Conservation (phyloP, 2,888 invertebrate genomes). For the Agonum fuliginosum region DNA sequence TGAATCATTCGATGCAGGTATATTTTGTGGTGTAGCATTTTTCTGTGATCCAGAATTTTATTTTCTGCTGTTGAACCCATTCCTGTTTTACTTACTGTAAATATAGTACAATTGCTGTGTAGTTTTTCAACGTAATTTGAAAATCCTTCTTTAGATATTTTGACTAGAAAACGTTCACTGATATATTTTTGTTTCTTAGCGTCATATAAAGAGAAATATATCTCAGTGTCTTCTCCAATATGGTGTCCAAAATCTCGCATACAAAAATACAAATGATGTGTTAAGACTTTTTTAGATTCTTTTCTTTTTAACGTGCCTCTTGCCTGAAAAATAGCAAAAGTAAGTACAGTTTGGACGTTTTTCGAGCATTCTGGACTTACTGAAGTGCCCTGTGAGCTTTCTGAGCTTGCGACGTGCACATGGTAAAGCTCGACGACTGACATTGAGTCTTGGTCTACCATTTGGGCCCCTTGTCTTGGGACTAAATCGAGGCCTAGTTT, state of each 20-base stretch:
- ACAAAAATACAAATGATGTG: slow-evolving; percentile 89
- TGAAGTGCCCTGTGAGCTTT: slow-evolving; percentile 80
- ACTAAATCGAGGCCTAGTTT: slow-evolving; percentile 94
- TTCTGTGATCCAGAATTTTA: too few relatives aligned
- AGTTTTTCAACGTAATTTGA: slow-evolving; percentile 91
- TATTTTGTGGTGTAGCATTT: too few relatives aligned
- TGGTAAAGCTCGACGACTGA: slow-evolving; percentile 92
- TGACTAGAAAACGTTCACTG: slow-evolving; percentile 92
- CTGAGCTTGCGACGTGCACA: slow-evolving; percentile 85
- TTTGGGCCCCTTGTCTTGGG: slow-evolving; percentile 90
- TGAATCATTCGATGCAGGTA: too few relatives aligned
- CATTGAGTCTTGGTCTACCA: slow-evolving; percentile 92
- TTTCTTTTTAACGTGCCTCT: slow-evolving; percentile 77
- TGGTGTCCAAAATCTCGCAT: slow-evolving; percentile 92
- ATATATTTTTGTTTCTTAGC: slow-evolving; percentile 84
- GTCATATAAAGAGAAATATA: slow-evolving; percentile 91
- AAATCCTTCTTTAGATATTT: slow-evolving; percentile 92
- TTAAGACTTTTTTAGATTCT: slow-evolving; percentile 77
- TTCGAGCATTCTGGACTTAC: slow-evolving; percentile 78
- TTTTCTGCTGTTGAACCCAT: too few relatives aligned
- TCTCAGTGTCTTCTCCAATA: slow-evolving; percentile 91
- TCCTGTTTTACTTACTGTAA: slow-evolving; percentile 79
- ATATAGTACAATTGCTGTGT: slow-evolving; percentile 91
- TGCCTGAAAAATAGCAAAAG: slow-evolving; percentile 68
- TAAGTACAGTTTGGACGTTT: too few relatives aligned